Evolutionary conservation across 2,113 vertebrate genomes (phyloP), one percentile per base, ranked within the genome.

Genomic region (Malurus alboscapulatus): DNA sequence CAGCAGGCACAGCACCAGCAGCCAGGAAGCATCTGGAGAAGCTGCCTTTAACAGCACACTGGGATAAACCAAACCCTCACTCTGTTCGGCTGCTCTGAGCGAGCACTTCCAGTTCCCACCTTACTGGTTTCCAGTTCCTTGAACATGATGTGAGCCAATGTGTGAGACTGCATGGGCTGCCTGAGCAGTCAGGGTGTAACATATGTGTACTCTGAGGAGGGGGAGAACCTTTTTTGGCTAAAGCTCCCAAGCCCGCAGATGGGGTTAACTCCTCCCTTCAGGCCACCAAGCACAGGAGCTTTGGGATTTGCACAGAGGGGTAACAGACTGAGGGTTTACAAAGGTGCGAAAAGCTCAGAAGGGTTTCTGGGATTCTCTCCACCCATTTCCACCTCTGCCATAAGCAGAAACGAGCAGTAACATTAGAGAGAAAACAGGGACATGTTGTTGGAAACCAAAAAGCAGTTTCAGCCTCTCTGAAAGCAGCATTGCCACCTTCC

Each of bases 61-160:
- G 22, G 62, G 32, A 80, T 36, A 75, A 57, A 29, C 18, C 40
- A 45, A 82, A 58, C 32, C 19, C 40, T 59, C 50, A 50, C 67
- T 57, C 17, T 3, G 14, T 34, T 53, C 54, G 45, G 54, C 77
- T 57, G 57, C 15, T 42, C 61, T 45, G 48, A 82, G 45, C 0
- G 66, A 82, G 58, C 67, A 93, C 78, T 42, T 87, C 45, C 58
- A 68, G 50, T 54, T 82, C 90, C 82, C 92, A 92, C 58, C 18
- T 84, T 62, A 66, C 26, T 68, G 78, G 92, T 58, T 93, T 92
- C 83, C 68, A 90, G 68, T 90, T 90, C 59, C 40, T 25, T 32
- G 44, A 84, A 76, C 0, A 0, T 10, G 65, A 84, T 32, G 40
- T 8, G 57, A 84, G 54, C 63, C 65, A 51, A 1, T 1, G 5